Percentiles rank a stretch among this genome's conserved stretches.
These are phyloP conservation scores for Oncorhynchus masou DNA, from an alignment of 2,113 vertebrate genomes.

Conservation along the genomic window DNA sequence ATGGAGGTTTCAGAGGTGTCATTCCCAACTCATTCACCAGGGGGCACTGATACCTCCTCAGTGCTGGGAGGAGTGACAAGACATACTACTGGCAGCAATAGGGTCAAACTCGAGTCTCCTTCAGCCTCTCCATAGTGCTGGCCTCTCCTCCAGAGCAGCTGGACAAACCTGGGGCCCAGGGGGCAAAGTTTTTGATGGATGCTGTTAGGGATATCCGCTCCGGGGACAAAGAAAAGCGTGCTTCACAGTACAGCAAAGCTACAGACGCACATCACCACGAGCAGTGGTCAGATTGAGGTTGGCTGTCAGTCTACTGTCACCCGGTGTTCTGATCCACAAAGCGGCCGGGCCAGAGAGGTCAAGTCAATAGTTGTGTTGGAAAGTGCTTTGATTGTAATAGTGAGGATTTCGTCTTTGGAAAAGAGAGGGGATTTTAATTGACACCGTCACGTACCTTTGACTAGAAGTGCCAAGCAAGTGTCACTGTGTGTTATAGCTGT, in stretches of 20 bases:
- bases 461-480: background rate
- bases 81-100: slow-evolving; percentile 9
- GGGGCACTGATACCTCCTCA: background rate
- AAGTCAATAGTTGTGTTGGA: background rate
- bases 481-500: background rate
- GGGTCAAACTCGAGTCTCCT: background rate
- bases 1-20: background rate
- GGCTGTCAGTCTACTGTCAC: background rate
- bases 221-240: background rate
- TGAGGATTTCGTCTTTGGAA: background rate
- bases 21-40: background rate
- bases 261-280: background rate
- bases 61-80: too few relatives aligned
- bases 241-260: background rate
- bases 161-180: slow-evolving; percentile 3
- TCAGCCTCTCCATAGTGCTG: background rate
- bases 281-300: background rate
- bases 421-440: background rate
- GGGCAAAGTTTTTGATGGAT: slow-evolving; percentile 14
- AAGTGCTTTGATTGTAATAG: background rate
- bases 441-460: background rate
- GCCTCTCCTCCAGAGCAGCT: background rate
- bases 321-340: background rate
- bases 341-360: background rate
- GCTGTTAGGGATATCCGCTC: background rate